A percentile compares a stretch with the other conserved stretches of the same genome.
phyloP scores from a whole-genome alignment of 2,113 vertebrate genomes.

The Bolborhynchus lineola region DNA sequence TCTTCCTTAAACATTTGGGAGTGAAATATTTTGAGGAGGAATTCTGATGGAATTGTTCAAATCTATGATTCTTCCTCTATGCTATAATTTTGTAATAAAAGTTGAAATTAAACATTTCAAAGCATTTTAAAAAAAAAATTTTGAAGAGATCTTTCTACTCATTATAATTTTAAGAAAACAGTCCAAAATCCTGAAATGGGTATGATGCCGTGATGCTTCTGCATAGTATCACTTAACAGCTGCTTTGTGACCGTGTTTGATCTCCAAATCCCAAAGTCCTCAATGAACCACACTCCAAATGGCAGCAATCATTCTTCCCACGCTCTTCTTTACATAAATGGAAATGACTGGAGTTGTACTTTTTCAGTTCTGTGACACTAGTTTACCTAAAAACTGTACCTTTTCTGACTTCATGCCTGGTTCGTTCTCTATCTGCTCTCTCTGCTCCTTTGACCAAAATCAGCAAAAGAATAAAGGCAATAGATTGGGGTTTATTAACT shows the following conservation, averaged over 20 bases:
- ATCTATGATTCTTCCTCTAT: background rate
- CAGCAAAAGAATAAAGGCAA: background rate
- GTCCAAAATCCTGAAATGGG: background rate
- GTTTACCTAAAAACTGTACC: fast-evolving
- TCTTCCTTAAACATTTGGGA: background rate
- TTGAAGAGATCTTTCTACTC: background rate
- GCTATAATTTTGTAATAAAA: background rate
- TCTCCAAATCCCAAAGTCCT: background rate
- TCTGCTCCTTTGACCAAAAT: background rate
- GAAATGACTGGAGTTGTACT: background rate
- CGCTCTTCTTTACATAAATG: fast-evolving
- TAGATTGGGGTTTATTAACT: background rate
- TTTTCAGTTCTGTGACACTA: background rate
- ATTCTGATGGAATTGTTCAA: background rate
- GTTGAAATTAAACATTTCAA: background rate
- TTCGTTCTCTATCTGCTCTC: background rate
- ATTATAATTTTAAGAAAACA: background rate
- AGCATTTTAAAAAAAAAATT: background rate
- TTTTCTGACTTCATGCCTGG: background rate
- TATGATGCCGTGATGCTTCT: background rate
- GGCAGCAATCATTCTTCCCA: background rate
- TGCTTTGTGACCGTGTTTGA: fast-evolving
- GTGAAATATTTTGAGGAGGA: background rate
- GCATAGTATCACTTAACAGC: background rate
- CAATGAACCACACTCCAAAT: fast-evolving